Evolutionary conservation across 2,888 invertebrate species (phyloP).

Genomic region (Blastobasis lacticolella): DNA sequence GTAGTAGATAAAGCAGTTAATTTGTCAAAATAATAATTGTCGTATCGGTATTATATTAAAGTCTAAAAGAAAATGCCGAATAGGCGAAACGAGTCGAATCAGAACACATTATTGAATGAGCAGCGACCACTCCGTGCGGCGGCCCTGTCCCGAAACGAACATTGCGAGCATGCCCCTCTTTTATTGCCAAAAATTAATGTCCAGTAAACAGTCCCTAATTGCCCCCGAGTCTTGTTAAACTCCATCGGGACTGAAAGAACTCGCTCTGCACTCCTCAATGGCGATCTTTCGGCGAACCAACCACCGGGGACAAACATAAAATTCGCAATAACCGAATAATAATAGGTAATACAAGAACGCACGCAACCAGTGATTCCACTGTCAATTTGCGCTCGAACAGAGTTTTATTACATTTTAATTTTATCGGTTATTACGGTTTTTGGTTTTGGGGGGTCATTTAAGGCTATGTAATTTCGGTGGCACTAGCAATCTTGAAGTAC

Average conservation of each 20-base stretch:
- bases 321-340: conserved; percentile 52
- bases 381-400: conserved; percentile 32
- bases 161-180: conserved; percentile 65
- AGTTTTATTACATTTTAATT: conserved; percentile 59
- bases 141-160: conserved; percentile 46
- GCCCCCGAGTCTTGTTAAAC: conserved; percentile 57
- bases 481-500: too few species aligned
- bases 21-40: too few species aligned
- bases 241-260: conserved; percentile 19
- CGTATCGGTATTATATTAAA: too few species aligned
- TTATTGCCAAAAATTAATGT: conserved; percentile 75
- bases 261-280: conserved; percentile 10
- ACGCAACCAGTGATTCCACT: conserved; percentile 42
- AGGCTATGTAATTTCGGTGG: too few species aligned
- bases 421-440: conserved; percentile 45
- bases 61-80: too few species aligned
- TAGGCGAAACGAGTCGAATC: too few species aligned
- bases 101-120: too few species aligned
- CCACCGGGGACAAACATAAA: conserved; percentile 48
- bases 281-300: conserved; percentile 44
- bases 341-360: conserved; percentile 47
- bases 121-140: too few species aligned
- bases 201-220: conserved; percentile 70
- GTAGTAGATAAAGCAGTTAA: too few species aligned
- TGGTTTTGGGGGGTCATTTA: too few species aligned